These are phyloP conservation scores for Agapornis roseicollis DNA, from an alignment of 2,113 vertebrate genomes.

Conservation along the genomic window DNA sequence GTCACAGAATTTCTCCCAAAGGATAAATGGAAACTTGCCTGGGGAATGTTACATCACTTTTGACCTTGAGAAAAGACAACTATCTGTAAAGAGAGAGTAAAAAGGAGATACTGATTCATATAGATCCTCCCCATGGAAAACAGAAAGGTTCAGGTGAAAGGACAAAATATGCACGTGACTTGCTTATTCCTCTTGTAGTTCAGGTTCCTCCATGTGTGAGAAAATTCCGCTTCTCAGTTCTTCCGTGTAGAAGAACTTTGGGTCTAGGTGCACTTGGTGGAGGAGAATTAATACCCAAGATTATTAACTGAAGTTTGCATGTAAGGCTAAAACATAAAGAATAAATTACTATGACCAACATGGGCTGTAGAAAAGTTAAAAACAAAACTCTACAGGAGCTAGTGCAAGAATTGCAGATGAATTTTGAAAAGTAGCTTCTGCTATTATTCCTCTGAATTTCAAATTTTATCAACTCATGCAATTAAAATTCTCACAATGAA, in stretches of 20 bases:
- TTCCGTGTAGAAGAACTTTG: background rate
- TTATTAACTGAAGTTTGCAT: background rate
- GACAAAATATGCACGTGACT: background rate
- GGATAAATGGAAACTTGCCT: background rate
- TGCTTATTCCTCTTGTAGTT: background rate
- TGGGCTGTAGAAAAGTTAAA: background rate
- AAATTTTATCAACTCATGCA: background rate
- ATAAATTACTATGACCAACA: background rate
- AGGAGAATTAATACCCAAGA: background rate
- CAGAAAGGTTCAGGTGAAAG: background rate
- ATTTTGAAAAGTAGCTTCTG: background rate
- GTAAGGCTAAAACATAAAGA: background rate
- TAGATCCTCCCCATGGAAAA: background rate
- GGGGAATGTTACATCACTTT: background rate
- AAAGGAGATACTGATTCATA: background rate
- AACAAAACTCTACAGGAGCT: background rate
- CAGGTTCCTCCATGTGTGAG: background rate
- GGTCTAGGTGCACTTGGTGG: background rate
- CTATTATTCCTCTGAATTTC: background rate
- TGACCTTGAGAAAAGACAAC: background rate
- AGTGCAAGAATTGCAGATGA: background rate
- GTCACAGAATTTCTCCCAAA: background rate
- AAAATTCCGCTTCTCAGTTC: background rate
- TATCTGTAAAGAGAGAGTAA: background rate
- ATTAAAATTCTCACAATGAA: background rate